A percentile compares a stretch with the other conserved stretches of the same genome.
phyloP scores from a whole-genome alignment of 2,113 vertebrate species.

The Siniperca chuatsi region DNA sequence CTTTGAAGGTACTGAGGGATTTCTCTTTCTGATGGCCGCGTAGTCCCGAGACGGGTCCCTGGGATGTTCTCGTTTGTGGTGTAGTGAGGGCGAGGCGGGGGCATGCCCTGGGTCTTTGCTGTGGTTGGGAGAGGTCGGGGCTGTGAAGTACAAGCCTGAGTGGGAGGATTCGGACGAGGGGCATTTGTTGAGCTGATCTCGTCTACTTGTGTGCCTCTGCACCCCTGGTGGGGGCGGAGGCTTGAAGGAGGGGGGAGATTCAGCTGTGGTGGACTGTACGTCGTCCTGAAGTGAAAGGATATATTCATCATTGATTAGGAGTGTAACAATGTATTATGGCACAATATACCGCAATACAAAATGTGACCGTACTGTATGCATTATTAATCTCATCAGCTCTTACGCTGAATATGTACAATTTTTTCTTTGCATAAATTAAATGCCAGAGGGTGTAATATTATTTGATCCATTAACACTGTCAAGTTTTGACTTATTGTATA shows the following conservation, averaged over 20 bases:
- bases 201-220: conserved; percentile 71
- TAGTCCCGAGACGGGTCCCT: conserved; percentile 71
- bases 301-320: conserved; percentile 64
- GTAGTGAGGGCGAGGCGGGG: conserved; percentile 45
- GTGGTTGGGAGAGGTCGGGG: conserved; percentile 75
- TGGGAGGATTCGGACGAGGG: conserved; percentile 90
- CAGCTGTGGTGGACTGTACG: conserved; percentile 83
- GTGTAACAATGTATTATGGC: neutral
- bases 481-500: neutral
- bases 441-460: neutral
- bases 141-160: conserved; percentile 90
- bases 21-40: conserved; percentile 71
- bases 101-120: conserved; percentile 66
- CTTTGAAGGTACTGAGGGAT: conserved; percentile 75
- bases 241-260: conserved; percentile 89
- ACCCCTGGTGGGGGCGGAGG: conserved; percentile 86
- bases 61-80: conserved; percentile 62
- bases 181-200: conserved; percentile 82
- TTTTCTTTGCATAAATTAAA: conserved; percentile 1
- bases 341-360: neutral
- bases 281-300: conserved; percentile 90
- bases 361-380: neutral
- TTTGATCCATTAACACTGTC: neutral
- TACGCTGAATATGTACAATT: neutral
- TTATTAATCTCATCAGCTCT: neutral